Evolutionary conservation across 2,797 vertebrate species (phyloP).

Genomic region (Lutra lutra): DNA sequence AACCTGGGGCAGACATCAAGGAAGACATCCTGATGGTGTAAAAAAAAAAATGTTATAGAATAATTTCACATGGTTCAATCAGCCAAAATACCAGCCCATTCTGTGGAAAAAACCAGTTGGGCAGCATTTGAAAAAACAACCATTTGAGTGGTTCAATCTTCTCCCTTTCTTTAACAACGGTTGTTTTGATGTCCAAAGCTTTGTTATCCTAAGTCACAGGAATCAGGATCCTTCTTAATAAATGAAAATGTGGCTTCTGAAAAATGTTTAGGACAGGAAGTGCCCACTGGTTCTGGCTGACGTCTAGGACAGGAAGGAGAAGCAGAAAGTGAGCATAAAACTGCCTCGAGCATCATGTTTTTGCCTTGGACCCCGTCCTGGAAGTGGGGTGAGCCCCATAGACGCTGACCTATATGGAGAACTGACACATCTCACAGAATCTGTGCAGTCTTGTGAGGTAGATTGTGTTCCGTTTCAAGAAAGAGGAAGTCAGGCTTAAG

Average conservation of each 20-base stretch:
- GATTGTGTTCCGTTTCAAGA: neutral
- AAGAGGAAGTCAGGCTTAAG: neutral
- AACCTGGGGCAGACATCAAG: slow-evolving; percentile 14
- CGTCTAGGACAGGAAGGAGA: neutral
- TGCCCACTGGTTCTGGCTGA: neutral
- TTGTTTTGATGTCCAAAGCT: slow-evolving; percentile 41
- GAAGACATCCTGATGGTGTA: slow-evolving; percentile 12
- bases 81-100: slow-evolving; percentile 5
- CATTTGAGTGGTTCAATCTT: neutral
- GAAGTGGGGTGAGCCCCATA: neutral
- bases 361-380: neutral
- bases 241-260: neutral
- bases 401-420: neutral
- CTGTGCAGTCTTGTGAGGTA: neutral
- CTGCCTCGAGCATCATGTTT: fast-evolving
- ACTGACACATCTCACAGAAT: neutral
- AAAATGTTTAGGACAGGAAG: neutral
- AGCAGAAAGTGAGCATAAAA: neutral
- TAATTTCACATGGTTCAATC: slow-evolving; percentile 24
- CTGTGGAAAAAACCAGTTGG: slow-evolving; percentile 36
- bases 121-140: slow-evolving; percentile 42
- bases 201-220: slow-evolving; percentile 45
- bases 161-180: neutral
- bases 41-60: neutral
- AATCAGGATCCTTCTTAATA: slow-evolving; percentile 16